Evolutionary conservation across 1,140 invertebrate species (phyloP), one percentile per base, ranked within the genome.

Genomic region (Trachymyrmex septentrionalis): DNA sequence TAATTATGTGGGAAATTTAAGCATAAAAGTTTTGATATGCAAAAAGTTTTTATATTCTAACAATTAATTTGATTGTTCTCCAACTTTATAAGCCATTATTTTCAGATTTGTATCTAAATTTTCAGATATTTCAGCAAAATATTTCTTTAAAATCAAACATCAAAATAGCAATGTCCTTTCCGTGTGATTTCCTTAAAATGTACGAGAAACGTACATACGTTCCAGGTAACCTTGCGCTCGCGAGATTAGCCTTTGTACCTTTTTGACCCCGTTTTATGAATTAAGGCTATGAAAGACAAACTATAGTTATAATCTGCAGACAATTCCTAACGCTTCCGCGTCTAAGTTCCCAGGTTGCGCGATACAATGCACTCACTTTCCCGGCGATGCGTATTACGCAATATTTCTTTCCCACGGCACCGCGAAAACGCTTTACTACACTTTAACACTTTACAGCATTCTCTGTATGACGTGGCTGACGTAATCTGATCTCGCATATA

Each of bases 341-440:
- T 75, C 55, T 19, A 38, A n/a, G 44, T 75, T 84, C 80, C 55
- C 80, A 84, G 80, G 16, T 48, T 7, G 9, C 21, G 34, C 50
- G 50, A 55, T 59, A 82, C 67, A 82, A 84, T 75, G 55, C 69
- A 61, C 69, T 84, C 55, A 75, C 80, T 84, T 84, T 84, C 80
- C 80, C 69, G 55, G 69, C 66, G 59, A 50, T 44, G 19, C n/a
- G 48, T 34, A 53, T 89, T 89, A 82, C 69, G 84, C 76, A 89
- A 89, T 53, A 59, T 53, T 85, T 48, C 86, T 89, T 89, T 89
- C 76, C 78, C 87, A 86, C 61, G 61, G 61, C 48, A 34, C 24
- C 57, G 34, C 69, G 50, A 81, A 73, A 89, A 88, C 71, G 71
- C 73, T 64, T 78, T 59, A 76, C 72, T 67, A 81, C 44, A 59